phyloP scores from a whole-genome alignment of 2,113 vertebrate genomes.

The Tragelaphus scriptus region DNA sequence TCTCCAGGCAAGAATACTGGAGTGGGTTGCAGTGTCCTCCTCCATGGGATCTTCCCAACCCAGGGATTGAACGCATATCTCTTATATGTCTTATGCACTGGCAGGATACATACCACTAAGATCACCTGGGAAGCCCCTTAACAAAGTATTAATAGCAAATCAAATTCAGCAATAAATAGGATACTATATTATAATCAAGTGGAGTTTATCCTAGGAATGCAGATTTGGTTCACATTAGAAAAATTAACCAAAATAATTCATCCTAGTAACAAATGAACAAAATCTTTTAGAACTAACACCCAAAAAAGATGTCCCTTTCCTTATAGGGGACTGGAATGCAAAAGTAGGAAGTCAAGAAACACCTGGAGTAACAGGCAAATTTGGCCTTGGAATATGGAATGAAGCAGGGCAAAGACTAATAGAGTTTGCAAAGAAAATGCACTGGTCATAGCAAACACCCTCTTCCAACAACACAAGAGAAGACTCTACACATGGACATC shows the following conservation, averaged over 20 bases:
- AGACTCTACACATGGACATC: too few species aligned
- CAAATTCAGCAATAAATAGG: background rate
- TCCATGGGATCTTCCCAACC: background rate
- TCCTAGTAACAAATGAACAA: background rate
- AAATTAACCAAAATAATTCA: slow-evolving; percentile 21
- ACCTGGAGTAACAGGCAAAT: too few species aligned
- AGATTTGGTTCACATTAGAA: background rate
- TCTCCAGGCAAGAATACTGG: background rate
- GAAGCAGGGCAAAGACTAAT: too few species aligned
- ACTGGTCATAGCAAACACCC: too few species aligned
- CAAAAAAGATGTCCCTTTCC: too few species aligned
- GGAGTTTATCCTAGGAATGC: background rate
- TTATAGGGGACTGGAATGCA: too few species aligned
- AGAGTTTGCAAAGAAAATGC: too few species aligned
- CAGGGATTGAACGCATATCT: background rate
- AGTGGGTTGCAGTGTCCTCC: background rate
- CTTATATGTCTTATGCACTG: background rate
- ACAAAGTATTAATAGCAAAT: background rate
- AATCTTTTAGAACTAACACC: too few species aligned
- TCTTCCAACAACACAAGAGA: too few species aligned
- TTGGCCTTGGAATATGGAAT: too few species aligned
- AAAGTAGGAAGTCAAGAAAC: too few species aligned
- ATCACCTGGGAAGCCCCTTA: background rate
- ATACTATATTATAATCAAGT: background rate
- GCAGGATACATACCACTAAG: background rate